Conservation (phyloP, 2,113 vertebrate genomes). For the Philantomba maxwellii region DNA sequence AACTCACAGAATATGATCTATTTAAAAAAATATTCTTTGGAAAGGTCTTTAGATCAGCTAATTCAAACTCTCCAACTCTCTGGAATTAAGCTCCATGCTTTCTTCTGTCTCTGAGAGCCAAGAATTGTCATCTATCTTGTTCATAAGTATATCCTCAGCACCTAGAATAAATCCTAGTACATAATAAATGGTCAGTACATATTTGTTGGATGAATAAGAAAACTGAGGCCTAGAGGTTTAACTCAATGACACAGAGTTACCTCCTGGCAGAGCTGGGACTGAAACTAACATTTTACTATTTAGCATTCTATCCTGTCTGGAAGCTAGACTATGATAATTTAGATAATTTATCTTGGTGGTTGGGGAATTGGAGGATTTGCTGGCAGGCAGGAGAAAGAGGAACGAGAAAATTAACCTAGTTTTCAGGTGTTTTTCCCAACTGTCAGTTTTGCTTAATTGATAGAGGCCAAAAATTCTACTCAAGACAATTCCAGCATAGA, state of each 20-base stretch:
- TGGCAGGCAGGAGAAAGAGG: neutral
- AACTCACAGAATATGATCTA: neutral
- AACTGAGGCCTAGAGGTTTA: neutral
- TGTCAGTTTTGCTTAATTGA: constrained; percentile 24
- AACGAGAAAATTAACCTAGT: constrained; percentile 26
- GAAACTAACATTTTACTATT: neutral
- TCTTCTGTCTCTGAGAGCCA: neutral
- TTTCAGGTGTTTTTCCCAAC: constrained; percentile 28
- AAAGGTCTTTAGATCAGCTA: neutral
- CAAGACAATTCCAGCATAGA: neutral
- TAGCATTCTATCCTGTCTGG: neutral
- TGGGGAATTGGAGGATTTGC: neutral
- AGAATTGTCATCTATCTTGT: constrained; percentile 18
- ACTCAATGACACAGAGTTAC: neutral
- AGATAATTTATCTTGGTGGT: neutral
- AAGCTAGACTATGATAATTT: neutral
- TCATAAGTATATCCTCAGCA: neutral
- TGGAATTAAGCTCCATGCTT: constrained; percentile 20
- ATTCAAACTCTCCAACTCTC: neutral
- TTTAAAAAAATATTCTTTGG: neutral
- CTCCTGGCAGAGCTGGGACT: neutral
- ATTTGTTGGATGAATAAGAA: neutral
- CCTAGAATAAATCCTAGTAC: neutral
- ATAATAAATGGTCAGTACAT: neutral
- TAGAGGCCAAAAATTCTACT: constrained; percentile 28